A percentile compares a stretch with the other conserved stretches of the same genome.
Conservation (phyloP, 2,888 invertebrate genomes). For the Leptopilina myrica region DNA sequence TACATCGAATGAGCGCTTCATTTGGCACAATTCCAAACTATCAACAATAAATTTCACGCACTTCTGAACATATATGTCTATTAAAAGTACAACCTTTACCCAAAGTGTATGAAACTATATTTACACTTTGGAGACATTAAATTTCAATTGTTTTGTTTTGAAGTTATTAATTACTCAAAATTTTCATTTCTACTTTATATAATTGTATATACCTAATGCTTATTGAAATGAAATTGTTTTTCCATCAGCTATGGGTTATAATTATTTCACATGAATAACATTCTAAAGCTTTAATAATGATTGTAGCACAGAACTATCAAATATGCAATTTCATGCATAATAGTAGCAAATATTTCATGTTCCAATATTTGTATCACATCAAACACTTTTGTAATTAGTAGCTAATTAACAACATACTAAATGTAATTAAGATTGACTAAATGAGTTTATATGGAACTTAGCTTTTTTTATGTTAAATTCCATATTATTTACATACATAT, state of each 20-base stretch:
- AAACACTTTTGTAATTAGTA: neutral
- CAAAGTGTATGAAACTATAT: neutral
- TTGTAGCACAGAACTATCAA: neutral
- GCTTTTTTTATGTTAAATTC: neutral
- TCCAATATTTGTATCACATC: neutral
- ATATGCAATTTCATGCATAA: neutral
- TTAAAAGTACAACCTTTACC: neutral
- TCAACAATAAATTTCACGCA: conserved; percentile 17
- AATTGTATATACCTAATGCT: neutral
- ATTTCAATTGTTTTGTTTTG: neutral
- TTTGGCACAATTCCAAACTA: conserved; percentile 30
- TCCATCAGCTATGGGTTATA: no score
- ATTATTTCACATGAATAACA: no score
- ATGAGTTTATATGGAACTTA: neutral
- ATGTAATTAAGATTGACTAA: neutral
- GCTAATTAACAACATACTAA: neutral
- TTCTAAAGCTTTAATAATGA: no score
- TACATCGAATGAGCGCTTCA: neutral
- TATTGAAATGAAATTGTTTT: neutral
- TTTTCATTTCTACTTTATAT: neutral
- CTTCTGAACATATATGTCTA: conserved; percentile 26
- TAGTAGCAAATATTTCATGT: neutral
- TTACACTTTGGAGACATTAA: neutral
- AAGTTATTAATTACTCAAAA: neutral
- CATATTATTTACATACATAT: neutral